Conservation (phyloP, 2,797 vertebrate species). For the Sebastes diaconus region DNA sequence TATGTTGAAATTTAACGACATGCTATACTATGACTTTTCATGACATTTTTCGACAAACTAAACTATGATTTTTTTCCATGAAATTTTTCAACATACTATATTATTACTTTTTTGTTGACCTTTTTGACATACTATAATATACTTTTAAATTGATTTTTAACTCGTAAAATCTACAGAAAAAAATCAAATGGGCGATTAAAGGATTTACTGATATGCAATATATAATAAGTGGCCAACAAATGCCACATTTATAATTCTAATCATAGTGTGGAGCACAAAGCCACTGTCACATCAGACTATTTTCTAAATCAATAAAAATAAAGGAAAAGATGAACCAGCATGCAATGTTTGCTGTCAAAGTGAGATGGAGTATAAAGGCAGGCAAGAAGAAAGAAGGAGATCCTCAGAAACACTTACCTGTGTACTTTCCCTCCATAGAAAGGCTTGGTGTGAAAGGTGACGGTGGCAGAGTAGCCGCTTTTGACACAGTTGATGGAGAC, state of each 20-base stretch:
- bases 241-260: not conserved
- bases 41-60: no score
- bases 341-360: not conserved
- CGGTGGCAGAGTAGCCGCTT: conserved; percentile 90
- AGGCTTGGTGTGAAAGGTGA: conserved; percentile 96
- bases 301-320: not conserved
- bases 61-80: no score
- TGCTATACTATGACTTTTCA: no score
- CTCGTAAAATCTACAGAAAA: no score
- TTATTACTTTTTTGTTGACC: no score
- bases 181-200: no score
- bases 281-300: not conserved
- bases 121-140: no score
- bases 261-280: not conserved
- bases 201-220: no score
- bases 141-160: no score
- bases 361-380: not conserved
- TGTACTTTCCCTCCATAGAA: conserved; percentile 97
- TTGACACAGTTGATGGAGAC: conserved; percentile 91
- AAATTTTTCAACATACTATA: not conserved
- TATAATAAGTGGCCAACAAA: no score
- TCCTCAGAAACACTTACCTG: conserved; percentile 79
- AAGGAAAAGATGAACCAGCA: not conserved
- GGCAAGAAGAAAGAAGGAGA: no score
- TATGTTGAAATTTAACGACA: no score